Base-by-base conservation (phyloP, 1,140 invertebrate species). In the Ylistrum balloti region DNA sequence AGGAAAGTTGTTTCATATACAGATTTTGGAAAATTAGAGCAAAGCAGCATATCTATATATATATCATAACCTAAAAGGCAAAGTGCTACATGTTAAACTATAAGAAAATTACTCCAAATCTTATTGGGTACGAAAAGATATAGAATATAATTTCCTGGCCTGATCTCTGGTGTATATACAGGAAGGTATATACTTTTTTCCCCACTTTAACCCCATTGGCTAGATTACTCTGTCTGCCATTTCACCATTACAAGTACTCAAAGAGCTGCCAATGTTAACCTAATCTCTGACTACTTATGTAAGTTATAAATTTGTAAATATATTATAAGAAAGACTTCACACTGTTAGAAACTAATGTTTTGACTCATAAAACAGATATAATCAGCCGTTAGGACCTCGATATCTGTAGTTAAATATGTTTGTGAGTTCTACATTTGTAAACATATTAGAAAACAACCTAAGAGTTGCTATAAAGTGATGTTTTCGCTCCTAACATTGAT, bases 221-320 rank as follows among this genome's bases (percentile, higher is more conserved):
- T 74, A 74, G 56, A 74, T 28, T 28, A n/a, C 56, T n/a, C 56
- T 74, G 56, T 74, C 56, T 74, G 56, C 56, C 56, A 28, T 28
- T 74, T n/a, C 9, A 74, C 56, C 56, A 74, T 74, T 74, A 74
- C 56, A 74, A 28, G n/a, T 28, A 74, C 56, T 74, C 56, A 74
- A 28, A 74, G 56, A n/a, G 56, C 56, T n/a, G 56, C 56, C 56
- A 28, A 28, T 28, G 56, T 74, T 74, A n/a, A 74, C 56, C n/a
- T 74, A 74, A 74, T 74, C 56, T 74, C 56, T 17, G 28, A 74
- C 56, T 1, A 74, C 56, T 74, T 74, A 74, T 11, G 22, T 11
- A 74, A 28, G 56, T 74, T 74, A 74, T 74, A 74, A 74, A 74
- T 74, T 74, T 74, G 56, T 74, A 74, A 74, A 74, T n/a, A 74